Percentiles rank a stretch among this genome's conserved stretches.
Conservation (phyloP, 2,113 vertebrate genomes). For the Phrynosoma platyrhinos region DNA sequence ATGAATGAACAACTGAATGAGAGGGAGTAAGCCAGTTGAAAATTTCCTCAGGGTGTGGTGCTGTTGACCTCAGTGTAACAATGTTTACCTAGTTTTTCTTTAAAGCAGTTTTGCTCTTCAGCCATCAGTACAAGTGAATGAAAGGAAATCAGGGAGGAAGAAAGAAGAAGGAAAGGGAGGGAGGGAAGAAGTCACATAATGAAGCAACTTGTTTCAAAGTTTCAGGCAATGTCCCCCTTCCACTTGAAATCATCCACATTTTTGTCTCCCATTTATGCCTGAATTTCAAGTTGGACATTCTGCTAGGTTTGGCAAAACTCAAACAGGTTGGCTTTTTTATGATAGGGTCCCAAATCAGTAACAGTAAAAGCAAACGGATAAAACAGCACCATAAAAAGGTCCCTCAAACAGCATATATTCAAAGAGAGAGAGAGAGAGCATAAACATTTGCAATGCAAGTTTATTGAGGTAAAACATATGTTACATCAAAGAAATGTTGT, state of each 20-base stretch:
- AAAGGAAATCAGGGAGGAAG: not conserved
- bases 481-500: conserved; percentile 51
- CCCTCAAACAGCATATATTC: not conserved
- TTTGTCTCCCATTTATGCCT: not conserved
- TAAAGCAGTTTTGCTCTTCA: not conserved
- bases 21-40: not conserved
- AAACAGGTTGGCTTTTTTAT: not conserved
- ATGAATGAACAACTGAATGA: not conserved
- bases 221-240: not conserved
- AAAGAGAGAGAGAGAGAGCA: not conserved
- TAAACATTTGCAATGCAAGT: not conserved
- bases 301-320: too few relatives aligned
- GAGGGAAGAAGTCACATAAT: not conserved
- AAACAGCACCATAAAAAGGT: not conserved
- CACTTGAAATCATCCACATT: not conserved
- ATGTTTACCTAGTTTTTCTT: not conserved
- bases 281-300: not conserved
- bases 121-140: too few relatives aligned
- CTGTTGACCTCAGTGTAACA: not conserved
- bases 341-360: not conserved
- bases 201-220: not conserved
- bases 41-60: not conserved
- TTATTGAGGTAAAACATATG: conserved; percentile 5
- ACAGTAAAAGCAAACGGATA: not conserved
- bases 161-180: not conserved